phyloP scores from a whole-genome alignment of 2,888 invertebrate genomes.

The Lasioglossum vierecki region DNA sequence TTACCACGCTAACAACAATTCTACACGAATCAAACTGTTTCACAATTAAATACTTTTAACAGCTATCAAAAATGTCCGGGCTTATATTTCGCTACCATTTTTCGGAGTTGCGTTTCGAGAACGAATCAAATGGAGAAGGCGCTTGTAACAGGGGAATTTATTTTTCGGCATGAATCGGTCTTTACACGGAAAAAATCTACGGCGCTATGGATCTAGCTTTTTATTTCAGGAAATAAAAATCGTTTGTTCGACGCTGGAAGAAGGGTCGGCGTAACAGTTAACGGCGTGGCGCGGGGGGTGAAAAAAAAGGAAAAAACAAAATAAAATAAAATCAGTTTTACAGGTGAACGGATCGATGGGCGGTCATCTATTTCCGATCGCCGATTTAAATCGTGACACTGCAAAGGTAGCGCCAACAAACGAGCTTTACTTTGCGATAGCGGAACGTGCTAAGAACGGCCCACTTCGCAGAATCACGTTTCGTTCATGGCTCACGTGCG shows the following conservation, averaged over 20 bases:
- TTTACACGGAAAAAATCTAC: not conserved
- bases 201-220: not conserved
- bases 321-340: constrained; percentile 16
- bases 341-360: constrained; percentile 28
- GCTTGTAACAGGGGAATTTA: not conserved
- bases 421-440: constrained; percentile 57
- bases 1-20: not conserved
- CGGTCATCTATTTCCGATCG: constrained; percentile 19
- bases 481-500: constrained; percentile 72
- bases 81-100: not conserved
- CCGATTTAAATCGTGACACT: not conserved
- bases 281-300: not conserved
- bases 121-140: not conserved
- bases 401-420: constrained; percentile 30
- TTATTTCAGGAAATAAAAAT: not conserved
- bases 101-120: not conserved
- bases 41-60: not conserved
- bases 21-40: not conserved
- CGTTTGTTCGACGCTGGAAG: not conserved
- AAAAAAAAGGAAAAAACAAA: not conserved
- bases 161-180: not conserved
- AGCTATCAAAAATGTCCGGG: not conserved
- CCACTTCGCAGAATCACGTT: constrained; percentile 70
- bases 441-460: constrained; percentile 44
- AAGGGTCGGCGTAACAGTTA: not conserved